A percentile compares a stretch with the other conserved stretches of the same genome.
phyloP scores from a whole-genome alignment of 2,888 invertebrate genomes.

The Blastobasis adustella region DNA sequence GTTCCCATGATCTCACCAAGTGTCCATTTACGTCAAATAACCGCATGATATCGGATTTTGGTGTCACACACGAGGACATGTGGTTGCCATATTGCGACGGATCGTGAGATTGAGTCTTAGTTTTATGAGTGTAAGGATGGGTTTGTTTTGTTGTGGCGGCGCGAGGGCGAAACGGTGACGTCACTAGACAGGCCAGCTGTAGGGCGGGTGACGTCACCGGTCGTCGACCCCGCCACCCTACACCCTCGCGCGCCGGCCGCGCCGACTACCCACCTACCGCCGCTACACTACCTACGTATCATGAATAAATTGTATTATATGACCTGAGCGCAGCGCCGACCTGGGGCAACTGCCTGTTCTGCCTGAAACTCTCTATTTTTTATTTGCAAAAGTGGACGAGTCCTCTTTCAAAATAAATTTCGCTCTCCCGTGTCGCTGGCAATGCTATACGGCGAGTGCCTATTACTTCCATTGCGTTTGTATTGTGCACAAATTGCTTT shows the following conservation, averaged over 20 bases:
- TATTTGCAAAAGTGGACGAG: conserved; percentile 3
- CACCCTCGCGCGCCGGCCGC: conserved; percentile 29
- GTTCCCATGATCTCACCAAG: too few species aligned
- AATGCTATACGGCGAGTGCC: too few species aligned
- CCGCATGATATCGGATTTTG: conserved; percentile 51
- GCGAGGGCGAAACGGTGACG: conserved; percentile 51
- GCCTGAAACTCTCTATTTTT: conserved; percentile 23
- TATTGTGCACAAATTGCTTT: too few species aligned
- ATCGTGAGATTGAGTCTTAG: conserved; percentile 50
- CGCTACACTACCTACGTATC: conserved; percentile 14
- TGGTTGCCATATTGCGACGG: conserved; percentile 44
- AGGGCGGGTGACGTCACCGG: conserved; percentile 69
- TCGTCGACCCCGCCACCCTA: conserved; percentile 61
- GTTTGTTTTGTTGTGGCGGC: conserved; percentile 42
- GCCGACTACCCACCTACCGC: conserved; percentile 36
- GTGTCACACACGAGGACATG: conserved; percentile 49
- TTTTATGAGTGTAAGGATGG: conserved; percentile 38
- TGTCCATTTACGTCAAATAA: conserved; percentile 45
- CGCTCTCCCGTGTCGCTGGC: too few species aligned
- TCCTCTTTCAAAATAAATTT: conserved; percentile 1
- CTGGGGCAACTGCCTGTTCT: conserved; percentile 51
- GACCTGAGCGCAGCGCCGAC: conserved; percentile 46
- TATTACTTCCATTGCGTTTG: too few species aligned
- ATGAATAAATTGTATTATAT: conserved; percentile 60
- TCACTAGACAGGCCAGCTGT: conserved; percentile 69